Base-by-base conservation (phyloP, 2,888 invertebrate species). In the Matsumyia berberina region DNA sequence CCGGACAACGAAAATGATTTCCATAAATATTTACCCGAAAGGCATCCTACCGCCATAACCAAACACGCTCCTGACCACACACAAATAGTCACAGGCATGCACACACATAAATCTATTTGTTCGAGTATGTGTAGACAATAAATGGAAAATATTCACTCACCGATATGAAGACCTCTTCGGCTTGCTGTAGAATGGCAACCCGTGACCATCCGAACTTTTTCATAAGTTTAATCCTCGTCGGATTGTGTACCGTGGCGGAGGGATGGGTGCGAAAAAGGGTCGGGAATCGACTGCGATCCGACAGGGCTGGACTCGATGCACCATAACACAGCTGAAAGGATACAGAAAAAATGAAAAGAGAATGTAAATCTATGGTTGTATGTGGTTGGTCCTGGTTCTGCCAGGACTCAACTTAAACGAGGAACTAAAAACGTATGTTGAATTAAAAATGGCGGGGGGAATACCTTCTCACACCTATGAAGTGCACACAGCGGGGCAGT, bases 241-340 rank as follows among this genome's bases (percentile, higher is more conserved):
- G 99, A 92, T 99, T 99, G 93, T 99, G 99, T 69, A 99, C 98
- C 0, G 99, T 99, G 17, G 99, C 99, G 24, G 99, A 99, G 1
- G 99, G 99, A 93, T 99, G 99, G 0, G 99, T 99, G 73, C 99
- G 95, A 93, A 99, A 99, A 87, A 99, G 94, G 6, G 99, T 99
- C 12, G 99, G 99, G 91, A 99, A 99, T 67, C 99, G 95, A 88
- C 97, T 96, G 70, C 99, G 95, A 92, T 99, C 98, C 37, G 99
- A 99, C 67, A 99, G 93, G 4, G 99, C 99, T 6, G 99, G 99
- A 60, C 99, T 99, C 88, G 98, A 99, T 33, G 99, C 99, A 55
- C 99, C 99, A 92, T 99, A 99, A 90, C 99, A 99, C 37, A 99
- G 93, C 99, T 99, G 93, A 31, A 92, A 92, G 44, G 87, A 88